Base-by-base conservation (phyloP, 2,797 vertebrate genomes). In the Sphenodon punctatus region DNA sequence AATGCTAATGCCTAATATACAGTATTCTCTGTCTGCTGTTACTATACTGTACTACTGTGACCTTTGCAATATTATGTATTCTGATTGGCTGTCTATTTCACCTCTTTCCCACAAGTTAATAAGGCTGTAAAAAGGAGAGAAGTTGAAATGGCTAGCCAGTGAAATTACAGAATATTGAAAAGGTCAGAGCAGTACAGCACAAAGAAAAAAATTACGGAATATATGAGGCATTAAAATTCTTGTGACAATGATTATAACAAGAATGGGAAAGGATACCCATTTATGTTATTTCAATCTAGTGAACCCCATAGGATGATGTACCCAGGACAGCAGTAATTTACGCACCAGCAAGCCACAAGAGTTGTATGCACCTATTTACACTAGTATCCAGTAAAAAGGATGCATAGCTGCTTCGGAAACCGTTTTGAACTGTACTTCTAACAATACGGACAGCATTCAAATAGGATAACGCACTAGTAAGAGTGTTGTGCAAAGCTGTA, bases 161-260 rank as follows among this genome's bases (percentile, higher is more conserved):
- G 95, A 95, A 95, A 95, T 96, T 95, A 95, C 92, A 95, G 95
- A 96, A 96, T 96, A 96, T 96, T 96, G 95, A 96, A 96, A 96
- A 96, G 95, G 95, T 96, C 95, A 96, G 85, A 94, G 86, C 90
- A 88, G 93, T 93, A 94, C 91, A 83, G 92, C 93, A 93, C 87
- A 92, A 73, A 91, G 91, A 92, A 93, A 93, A 96, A 96, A 95
- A 96, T 95, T 95, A 95, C 78, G 93, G 93, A 95, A 94, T 96
- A 95, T 95, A 96, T 96, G 95, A 92, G 93, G 94, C 95, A 96
- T 96, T 95, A 95, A 96, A 94, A 96, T 95, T 95, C 93, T 96
- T 96, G 94, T 93, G 95, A 95, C 96, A 96, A 95, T 95, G 95
- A 96, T 95, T 95, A 90, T 94, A 95, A 95, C 90, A 86, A 85